These are phyloP conservation scores for Camelus bactrianus DNA, from an alignment of 2,113 vertebrate species.

Conservation along the genomic window DNA sequence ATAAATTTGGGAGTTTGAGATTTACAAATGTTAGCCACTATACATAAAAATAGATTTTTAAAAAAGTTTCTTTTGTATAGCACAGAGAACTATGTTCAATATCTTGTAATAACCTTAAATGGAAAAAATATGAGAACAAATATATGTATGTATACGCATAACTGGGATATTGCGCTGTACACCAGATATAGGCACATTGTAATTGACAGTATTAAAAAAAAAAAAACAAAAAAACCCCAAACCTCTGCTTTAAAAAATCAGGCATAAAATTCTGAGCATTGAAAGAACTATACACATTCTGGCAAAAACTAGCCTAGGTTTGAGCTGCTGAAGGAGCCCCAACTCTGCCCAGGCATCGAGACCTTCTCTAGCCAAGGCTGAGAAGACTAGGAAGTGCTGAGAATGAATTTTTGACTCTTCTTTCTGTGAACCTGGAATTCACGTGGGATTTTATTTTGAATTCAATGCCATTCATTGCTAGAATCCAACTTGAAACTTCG, in stretches of 20 bases:
- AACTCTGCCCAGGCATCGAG: not conserved
- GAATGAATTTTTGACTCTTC: not conserved
- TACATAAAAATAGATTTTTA: no score
- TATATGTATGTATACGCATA: no score
- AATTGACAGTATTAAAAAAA: no score
- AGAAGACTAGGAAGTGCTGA: not conserved
- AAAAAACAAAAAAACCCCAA: no score
- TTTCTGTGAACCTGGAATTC: not conserved
- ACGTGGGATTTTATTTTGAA: not conserved
- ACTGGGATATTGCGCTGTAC: no score
- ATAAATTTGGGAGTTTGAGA: no score
- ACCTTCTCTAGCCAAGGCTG: not conserved
- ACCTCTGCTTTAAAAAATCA: not conserved
- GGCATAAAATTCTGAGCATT: not conserved
- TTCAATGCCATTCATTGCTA: not conserved
- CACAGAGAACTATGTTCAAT: no score
- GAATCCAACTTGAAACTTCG: constrained; percentile 1
- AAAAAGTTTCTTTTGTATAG: no score
- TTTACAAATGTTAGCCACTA: no score
- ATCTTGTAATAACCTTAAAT: no score
- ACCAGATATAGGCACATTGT: no score
- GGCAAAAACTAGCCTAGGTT: not conserved
- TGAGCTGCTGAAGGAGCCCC: not conserved
- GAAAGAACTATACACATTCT: not conserved
- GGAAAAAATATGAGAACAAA: no score